phyloP scores from a whole-genome alignment of 2,113 vertebrate genomes.

The Castor canadensis region DNA sequence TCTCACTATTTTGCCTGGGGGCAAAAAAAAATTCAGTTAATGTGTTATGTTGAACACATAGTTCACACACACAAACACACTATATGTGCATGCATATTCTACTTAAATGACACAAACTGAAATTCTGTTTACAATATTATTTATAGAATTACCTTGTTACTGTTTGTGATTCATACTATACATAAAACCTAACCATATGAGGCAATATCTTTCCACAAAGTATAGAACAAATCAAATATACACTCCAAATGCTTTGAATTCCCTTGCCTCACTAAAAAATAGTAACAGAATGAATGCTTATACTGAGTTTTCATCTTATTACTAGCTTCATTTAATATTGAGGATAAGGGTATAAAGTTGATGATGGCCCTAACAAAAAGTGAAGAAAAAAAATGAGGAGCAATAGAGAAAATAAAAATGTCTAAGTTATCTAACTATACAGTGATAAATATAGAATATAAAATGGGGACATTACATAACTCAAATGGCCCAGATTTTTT shows the following conservation, averaged over 20 bases:
- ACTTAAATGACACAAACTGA: neutral
- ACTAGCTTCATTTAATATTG: neutral
- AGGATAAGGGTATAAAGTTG: neutral
- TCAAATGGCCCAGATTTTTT: neutral
- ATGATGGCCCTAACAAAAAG: neutral
- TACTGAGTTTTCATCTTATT: neutral
- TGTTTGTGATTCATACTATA: neutral
- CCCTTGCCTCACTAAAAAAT: neutral
- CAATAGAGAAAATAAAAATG: neutral
- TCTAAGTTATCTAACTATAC: neutral
- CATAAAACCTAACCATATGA: neutral
- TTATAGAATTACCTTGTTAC: neutral
- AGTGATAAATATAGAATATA: neutral
- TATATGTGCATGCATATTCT: neutral
- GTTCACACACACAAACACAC: neutral
- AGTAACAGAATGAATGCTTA: neutral
- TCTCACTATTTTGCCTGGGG: neutral
- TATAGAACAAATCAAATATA: neutral
- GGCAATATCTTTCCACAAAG: neutral
- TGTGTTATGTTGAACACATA: neutral
- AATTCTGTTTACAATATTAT: neutral
- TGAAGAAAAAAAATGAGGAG: fast-evolving
- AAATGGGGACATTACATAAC: neutral
- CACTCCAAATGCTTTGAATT: neutral
- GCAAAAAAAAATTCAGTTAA: neutral